Conservation (phyloP, 2,113 vertebrate genomes). For the Oreochromis aureus region DNA sequence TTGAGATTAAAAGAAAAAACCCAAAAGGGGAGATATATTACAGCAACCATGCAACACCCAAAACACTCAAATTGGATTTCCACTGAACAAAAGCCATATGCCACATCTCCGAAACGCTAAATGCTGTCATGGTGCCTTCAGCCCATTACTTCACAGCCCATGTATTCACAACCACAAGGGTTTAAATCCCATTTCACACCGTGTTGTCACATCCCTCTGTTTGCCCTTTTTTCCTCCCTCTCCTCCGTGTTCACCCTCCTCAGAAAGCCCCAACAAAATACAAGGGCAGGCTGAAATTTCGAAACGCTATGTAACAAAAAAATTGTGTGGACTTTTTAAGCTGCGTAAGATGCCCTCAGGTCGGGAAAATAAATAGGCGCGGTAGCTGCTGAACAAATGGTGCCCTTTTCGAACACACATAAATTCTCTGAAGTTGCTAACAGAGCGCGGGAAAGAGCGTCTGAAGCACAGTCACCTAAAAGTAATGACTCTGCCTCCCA, state of each 20-base stretch:
- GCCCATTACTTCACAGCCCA: constrained; percentile 34
- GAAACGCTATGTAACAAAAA: not conserved
- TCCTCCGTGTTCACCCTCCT: not conserved
- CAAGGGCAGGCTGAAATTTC: not conserved
- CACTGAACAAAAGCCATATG: constrained; percentile 35
- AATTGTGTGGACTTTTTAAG: not conserved
- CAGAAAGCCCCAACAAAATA: constrained; percentile 1
- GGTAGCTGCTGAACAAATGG: not conserved
- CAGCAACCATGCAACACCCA: constrained; percentile 20
- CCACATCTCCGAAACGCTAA: constrained; percentile 8
- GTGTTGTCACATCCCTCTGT: constrained; percentile 40
- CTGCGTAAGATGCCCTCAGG: not conserved
- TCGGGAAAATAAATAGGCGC: not conserved
- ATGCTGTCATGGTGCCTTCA: constrained; percentile 44
- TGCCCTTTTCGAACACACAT: not conserved
- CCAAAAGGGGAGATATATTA: constrained; percentile 12
- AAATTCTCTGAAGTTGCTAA: constrained; percentile 4
- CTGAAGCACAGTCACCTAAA: not conserved
- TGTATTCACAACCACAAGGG: constrained; percentile 27
- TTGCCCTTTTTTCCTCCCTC: not conserved
- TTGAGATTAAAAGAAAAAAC: constrained; percentile 4
- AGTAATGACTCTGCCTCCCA: not conserved
- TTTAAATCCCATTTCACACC: constrained; percentile 66
- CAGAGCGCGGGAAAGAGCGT: not conserved
- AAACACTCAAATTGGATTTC: constrained; percentile 61